Evolutionary conservation across 2,797 vertebrate genomes (phyloP), one percentile per base, ranked within the genome.

Genomic region (Lithobates sylvaticus): DNA sequence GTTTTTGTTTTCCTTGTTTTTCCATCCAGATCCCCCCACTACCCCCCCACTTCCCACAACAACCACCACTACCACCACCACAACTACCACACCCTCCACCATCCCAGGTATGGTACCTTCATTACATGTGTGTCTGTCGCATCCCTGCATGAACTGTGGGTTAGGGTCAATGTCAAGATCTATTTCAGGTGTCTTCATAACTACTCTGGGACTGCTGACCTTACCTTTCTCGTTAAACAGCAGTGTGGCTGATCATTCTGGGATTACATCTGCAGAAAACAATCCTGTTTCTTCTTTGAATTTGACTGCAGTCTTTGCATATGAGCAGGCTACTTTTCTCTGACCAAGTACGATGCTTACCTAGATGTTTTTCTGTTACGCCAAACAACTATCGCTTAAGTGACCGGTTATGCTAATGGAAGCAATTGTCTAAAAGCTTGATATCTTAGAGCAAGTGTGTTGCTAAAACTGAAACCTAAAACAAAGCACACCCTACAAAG

Each of bases 1-100:
- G 92, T 78, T 84, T 88, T 82, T 83, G 70, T 81, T 91, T 89
- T 94, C 92, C 95, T 91, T 96, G 96, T 97, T 97, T 96, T 78
- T 85, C 95, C 97, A 98, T 99, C 97, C 97, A 99, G 98, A 99
- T 98, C 96, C 96, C 97, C 97, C 96, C 96, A 97, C 97, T 95
- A 98, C 97, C 97, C 94, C 96, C 96, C 98, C 97, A 96, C 95
- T 97, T 96, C 97, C 97, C 97, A 99, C 96, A 94, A 97, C 96
- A 93, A 93, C 93, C 91, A 92, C 91, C 91, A 91, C 92, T 10
- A 89, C 91, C 88, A 89, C 91, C 88, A 89, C 92, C 89, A 91
- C 91, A 73, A 93, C 91, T 89, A 93, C 94, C 91, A 96, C 95
- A 94, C 94, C 94, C 91, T 96, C 96, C 97, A 94, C 93, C 95